Percentiles rank a stretch among this genome's conserved stretches.
phyloP scores from a whole-genome alignment of 2,888 invertebrate species.

The Habroteleia sp. region DNA sequence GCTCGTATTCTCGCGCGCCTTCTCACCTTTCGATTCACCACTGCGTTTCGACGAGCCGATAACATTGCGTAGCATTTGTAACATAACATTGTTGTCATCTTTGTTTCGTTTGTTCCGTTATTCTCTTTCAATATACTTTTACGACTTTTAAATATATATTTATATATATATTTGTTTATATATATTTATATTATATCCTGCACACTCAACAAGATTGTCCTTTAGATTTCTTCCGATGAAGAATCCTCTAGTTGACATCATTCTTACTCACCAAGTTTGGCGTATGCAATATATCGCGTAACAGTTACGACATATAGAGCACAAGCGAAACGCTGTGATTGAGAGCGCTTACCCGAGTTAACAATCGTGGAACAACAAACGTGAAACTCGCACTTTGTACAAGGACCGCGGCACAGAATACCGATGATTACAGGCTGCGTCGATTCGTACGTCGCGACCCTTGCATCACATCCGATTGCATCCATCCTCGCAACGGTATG shows the following conservation, averaged over 20 bases:
- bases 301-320: neutral
- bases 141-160: constrained; percentile 33
- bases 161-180: constrained; percentile 31
- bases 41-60: constrained; percentile 59
- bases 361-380: constrained; percentile 41
- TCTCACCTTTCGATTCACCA: neutral
- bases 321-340: constrained; percentile 1
- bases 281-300: neutral
- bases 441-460: neutral
- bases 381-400: constrained; percentile 30
- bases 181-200: constrained; percentile 49
- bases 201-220: constrained; percentile 57
- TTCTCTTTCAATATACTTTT: constrained; percentile 41
- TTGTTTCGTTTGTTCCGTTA: constrained; percentile 21
- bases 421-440: constrained; percentile 5
- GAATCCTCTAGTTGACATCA: constrained; percentile 18
- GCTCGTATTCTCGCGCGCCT: neutral
- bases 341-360: constrained; percentile 49
- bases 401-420: constrained; percentile 40
- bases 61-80: constrained; percentile 50
- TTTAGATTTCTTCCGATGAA: constrained; percentile 31
- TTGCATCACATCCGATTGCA: constrained; percentile 19
- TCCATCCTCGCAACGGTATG: constrained; percentile 15
- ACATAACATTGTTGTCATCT: constrained; percentile 22
- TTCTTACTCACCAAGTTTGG: neutral